Evolutionary conservation across 1,140 invertebrate species (phyloP).

Genomic region (Doryteuthis pealeii): DNA sequence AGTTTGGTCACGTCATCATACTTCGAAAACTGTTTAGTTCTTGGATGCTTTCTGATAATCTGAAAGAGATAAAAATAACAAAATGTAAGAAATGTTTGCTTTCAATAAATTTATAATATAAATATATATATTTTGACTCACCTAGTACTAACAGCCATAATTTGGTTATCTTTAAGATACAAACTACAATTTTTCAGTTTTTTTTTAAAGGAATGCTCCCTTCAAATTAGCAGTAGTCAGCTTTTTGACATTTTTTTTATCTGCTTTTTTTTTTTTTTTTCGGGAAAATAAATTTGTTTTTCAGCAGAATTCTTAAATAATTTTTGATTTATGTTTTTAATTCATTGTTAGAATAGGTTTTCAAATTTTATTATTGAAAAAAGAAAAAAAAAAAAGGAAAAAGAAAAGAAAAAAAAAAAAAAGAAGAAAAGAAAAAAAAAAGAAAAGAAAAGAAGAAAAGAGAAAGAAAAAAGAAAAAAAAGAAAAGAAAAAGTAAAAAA

Average conservation of each 20-base stretch:
- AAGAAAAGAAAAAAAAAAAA: background rate
- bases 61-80: conserved; percentile 9
- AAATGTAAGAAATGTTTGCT: background rate
- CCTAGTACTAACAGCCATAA: background rate
- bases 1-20: background rate
- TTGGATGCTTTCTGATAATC: conserved; percentile 14
- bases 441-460: no score
- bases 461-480: no score
- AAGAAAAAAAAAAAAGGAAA: background rate
- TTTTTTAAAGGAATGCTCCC: no score
- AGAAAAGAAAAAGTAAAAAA: no score
- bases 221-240: no score
- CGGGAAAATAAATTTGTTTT: no score
- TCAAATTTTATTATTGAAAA: no score
- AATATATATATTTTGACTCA: background rate
- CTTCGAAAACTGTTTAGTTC: conserved; percentile 6
- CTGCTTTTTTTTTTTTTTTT: no score
- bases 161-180: background rate
- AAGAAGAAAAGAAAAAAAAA: no score
- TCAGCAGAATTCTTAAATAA: no score
- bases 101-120: background rate
- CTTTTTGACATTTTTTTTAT: no score
- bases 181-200: no score
- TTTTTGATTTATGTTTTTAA: background rate
- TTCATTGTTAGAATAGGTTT: background rate